A percentile compares a stretch with the other conserved stretches of the same genome.
Evolutionary conservation across 2,797 vertebrate genomes (phyloP).

Genomic region (Gymnocypris eckloni): DNA sequence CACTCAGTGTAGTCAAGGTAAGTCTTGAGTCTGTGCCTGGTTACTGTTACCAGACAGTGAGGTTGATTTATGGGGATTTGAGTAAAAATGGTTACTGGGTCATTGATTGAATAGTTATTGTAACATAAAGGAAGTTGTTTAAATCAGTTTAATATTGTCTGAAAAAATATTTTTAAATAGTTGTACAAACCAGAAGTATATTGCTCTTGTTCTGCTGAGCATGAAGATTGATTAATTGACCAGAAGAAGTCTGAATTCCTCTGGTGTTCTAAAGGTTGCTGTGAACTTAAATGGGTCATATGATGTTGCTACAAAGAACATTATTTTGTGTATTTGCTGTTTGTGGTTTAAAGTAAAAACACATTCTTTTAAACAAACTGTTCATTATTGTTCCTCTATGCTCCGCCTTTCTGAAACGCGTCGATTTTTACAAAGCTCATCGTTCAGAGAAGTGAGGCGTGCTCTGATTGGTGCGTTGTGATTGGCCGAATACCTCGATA

Average conservation of each 20-base stretch:
- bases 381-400: no score
- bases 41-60: constrained; percentile 13
- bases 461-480: no score
- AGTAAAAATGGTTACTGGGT: background rate
- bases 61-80: constrained; percentile 18
- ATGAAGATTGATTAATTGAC: background rate
- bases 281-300: background rate
- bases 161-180: background rate
- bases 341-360: no score
- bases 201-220: background rate
- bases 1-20: constrained; percentile 85
- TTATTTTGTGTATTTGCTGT: no score
- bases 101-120: background rate
- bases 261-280: background rate
- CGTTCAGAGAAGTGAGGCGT: no score
- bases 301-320: no score
- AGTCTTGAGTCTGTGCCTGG: constrained; percentile 57
- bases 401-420: no score
- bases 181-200: background rate
- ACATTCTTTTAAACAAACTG: no score
- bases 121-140: background rate
- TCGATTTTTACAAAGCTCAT: no score
- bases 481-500: no score
- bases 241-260: background rate
- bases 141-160: background rate